Evolutionary conservation across 2,797 vertebrate genomes (phyloP).

Genomic region (Acanthiza pusilla): DNA sequence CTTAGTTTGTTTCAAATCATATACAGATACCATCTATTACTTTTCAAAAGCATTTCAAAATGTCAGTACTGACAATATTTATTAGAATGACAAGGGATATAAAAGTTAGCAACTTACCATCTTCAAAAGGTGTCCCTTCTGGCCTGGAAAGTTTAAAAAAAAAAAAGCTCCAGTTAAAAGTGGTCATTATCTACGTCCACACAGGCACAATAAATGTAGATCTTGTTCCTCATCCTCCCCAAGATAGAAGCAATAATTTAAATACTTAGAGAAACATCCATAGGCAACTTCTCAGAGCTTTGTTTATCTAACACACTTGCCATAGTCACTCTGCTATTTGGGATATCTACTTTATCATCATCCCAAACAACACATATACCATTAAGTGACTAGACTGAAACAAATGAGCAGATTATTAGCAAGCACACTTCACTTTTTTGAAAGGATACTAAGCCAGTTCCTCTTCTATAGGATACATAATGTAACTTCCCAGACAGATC

Average conservation of each 20-base stretch:
- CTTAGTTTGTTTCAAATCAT: neutral
- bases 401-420: neutral
- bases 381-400: neutral
- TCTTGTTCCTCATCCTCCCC: neutral
- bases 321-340: neutral
- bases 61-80: neutral
- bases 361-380: neutral
- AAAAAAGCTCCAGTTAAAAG: constrained; percentile 54
- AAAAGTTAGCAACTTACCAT: constrained; percentile 82
- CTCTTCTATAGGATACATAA: neutral
- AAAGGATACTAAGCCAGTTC: neutral
- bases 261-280: neutral
- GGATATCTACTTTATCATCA: neutral
- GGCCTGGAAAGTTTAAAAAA: constrained; percentile 81
- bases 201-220: neutral
- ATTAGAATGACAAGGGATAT: neutral
- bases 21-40: neutral
- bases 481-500: neutral
- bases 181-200: neutral
- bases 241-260: neutral
- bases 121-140: constrained; percentile 98
- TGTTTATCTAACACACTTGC: neutral
- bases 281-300: neutral
- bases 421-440: neutral
- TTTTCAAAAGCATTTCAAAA: neutral